Evolutionary conservation across 2,888 invertebrate species (phyloP).

Genomic region (Crossocerus cetratus): DNA sequence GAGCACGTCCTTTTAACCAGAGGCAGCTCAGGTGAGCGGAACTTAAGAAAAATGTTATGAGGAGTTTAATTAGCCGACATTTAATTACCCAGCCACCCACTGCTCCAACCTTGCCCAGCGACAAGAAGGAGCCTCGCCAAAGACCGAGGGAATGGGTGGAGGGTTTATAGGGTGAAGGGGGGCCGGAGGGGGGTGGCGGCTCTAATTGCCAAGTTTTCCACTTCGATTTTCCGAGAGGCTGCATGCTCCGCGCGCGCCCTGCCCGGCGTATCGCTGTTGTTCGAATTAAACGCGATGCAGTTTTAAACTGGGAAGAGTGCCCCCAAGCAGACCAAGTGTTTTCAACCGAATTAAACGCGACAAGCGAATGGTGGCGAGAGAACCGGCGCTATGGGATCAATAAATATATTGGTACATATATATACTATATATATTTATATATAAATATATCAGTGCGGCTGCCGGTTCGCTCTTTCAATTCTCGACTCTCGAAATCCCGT

Average conservation of each 20-base stretch:
- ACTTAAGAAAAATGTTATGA: conserved; percentile 75
- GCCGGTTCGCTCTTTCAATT: conserved; percentile 2
- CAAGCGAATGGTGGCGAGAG: conserved; percentile 57
- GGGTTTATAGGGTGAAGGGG: conserved; percentile 5
- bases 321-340: conserved; percentile 56
- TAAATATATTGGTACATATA: conserved; percentile 39
- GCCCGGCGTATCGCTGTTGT: conserved; percentile 55
- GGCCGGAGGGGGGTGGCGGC: conserved; percentile 39
- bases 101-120: not conserved
- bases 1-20: conserved; percentile 20
- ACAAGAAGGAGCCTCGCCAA: conserved; percentile 32
- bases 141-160: conserved; percentile 37
- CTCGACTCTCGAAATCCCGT: not conserved
- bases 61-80: conserved; percentile 70
- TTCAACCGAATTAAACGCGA: conserved; percentile 59
- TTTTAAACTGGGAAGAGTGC: conserved; percentile 62
- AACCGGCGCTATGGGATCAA: conserved; percentile 35
- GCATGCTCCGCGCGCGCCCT: conserved; percentile 56
- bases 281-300: conserved; percentile 66
- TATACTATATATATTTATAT: not conserved
- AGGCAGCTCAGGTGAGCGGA: conserved; percentile 53
- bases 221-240: conserved; percentile 62
- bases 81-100: conserved; percentile 67
- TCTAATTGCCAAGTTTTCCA: conserved; percentile 73
- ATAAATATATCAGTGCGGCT: no score